Evolutionary conservation across 2,797 vertebrate species (phyloP).

Genomic region (Sebastiscus albofasciatus): DNA sequence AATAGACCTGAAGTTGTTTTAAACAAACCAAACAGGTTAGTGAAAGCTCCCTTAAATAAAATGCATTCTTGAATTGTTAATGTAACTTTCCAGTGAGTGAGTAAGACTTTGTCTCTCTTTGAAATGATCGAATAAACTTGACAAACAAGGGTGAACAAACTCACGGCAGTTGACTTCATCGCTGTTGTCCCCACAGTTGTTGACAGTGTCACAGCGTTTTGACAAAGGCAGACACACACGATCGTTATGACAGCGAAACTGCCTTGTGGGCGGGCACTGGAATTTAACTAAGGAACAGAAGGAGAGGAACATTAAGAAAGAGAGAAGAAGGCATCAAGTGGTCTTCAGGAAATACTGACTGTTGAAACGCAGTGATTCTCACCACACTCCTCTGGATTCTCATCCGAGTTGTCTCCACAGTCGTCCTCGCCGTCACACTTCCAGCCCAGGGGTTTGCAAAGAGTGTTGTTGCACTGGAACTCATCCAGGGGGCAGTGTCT

Average conservation of each 20-base stretch:
- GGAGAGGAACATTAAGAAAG: neutral
- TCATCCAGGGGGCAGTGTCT: conserved; percentile 92
- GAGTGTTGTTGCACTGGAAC: conserved; percentile 96
- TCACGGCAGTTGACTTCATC: conserved; percentile 94
- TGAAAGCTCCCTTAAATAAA: neutral
- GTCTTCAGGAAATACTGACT: neutral
- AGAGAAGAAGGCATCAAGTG: neutral
- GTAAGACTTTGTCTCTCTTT: neutral
- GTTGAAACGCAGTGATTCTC: conserved; percentile 49
- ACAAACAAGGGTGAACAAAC: conserved; percentile 42
- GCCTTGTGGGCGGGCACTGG: conserved; percentile 91
- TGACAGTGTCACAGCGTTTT: conserved; percentile 89
- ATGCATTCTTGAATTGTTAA: neutral
- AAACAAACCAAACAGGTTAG: too few relatives aligned
- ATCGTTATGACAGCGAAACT: conserved; percentile 94
- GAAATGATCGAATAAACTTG: neutral
- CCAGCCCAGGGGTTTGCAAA: conserved; percentile 95
- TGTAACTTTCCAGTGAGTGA: neutral
- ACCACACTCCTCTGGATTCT: conserved; percentile 92
- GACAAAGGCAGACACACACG: conserved; percentile 90
- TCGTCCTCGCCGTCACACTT: conserved; percentile 94
- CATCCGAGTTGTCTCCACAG: conserved; percentile 95
- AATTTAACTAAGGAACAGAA: conserved; percentile 81
- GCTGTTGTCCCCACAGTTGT: conserved; percentile 94
- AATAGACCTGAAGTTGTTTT: too few relatives aligned